phyloP scores from a whole-genome alignment of 2,888 invertebrate species.

The Spialia ferax region DNA sequence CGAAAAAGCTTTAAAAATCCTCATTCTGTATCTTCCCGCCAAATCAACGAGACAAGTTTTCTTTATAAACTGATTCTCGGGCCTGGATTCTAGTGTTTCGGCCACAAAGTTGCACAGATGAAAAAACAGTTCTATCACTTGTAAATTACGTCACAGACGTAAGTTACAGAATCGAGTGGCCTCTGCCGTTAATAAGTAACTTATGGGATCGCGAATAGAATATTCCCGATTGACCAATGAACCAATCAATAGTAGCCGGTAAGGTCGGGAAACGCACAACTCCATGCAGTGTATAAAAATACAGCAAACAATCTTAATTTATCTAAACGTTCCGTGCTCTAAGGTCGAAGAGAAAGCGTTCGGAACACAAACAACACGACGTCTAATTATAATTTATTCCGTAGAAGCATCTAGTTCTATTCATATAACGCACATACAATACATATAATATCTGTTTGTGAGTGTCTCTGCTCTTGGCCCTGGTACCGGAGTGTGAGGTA shows the following conservation, averaged over 20 bases:
- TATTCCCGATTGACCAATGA: constrained; percentile 26
- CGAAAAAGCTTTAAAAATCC: constrained; percentile 42
- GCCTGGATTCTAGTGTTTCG: constrained; percentile 13
- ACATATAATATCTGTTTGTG: constrained; percentile 49
- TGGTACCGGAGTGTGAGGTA: neutral
- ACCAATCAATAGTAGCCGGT: constrained; percentile 15
- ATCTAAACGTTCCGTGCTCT: constrained; percentile 52
- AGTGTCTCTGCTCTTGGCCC: constrained; percentile 9
- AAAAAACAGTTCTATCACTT: neutral
- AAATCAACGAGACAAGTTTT: constrained; percentile 20
- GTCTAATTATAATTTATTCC: constrained; percentile 65
- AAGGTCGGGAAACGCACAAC: constrained; percentile 21
- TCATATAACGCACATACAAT: constrained; percentile 75
- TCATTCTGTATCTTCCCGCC: constrained; percentile 49
- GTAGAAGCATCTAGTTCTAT: constrained; percentile 80
- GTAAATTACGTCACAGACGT: constrained; percentile 8
- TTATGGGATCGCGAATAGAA: constrained; percentile 36
- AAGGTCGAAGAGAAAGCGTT: constrained; percentile 59
- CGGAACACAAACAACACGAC: constrained; percentile 65
- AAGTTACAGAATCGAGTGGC: constrained; percentile 35
- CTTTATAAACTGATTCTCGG: neutral
- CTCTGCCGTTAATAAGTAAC: constrained; percentile 22
- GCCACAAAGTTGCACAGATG: constrained; percentile 8
- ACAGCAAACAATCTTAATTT: constrained; percentile 67
- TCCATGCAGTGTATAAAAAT: constrained; percentile 72